These are phyloP conservation scores for Xyrichtys novacula DNA, from an alignment of 2,797 vertebrate genomes.

Conservation along the genomic window DNA sequence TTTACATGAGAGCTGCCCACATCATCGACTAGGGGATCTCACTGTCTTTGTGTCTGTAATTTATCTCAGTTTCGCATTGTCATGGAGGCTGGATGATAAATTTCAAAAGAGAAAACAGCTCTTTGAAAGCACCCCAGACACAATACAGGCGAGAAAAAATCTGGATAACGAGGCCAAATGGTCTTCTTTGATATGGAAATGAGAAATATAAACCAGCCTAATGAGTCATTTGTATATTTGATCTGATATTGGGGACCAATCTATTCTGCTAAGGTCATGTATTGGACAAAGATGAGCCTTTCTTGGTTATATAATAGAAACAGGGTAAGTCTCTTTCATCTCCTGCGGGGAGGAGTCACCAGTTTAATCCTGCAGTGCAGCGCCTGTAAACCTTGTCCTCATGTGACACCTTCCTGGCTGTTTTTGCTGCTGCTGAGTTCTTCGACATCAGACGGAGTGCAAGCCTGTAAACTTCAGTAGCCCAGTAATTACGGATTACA, in stretches of 20 bases:
- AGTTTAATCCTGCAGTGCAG: slow-evolving; percentile 14
- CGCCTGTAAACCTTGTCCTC: slow-evolving; percentile 22
- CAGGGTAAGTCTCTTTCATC: not conserved
- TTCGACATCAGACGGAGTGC: not conserved
- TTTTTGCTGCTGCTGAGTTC: not conserved
- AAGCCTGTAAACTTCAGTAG: not conserved
- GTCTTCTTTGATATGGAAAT: slow-evolving; percentile 53
- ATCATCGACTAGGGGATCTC: slow-evolving; percentile 17
- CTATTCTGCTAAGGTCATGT: slow-evolving; percentile 8
- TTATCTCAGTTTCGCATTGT: slow-evolving; percentile 30
- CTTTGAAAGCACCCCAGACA: slow-evolving; percentile 21
- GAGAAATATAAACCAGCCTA: slow-evolving; percentile 31
- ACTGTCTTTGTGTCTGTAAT: slow-evolving; percentile 21
- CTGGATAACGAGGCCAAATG: slow-evolving; percentile 43
- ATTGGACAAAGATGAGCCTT: slow-evolving; percentile 2
- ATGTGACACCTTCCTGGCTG: slow-evolving; percentile 17
- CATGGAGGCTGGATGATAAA: slow-evolving; percentile 1
- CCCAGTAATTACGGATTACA: not conserved
- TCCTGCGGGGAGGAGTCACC: not conserved
- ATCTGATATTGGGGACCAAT: slow-evolving; percentile 25
- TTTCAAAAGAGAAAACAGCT: slow-evolving; percentile 16
- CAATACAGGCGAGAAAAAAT: slow-evolving; percentile 14
- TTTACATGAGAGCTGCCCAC: slow-evolving; percentile 5
- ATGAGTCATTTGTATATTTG: slow-evolving; percentile 43
- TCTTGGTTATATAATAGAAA: slow-evolving; percentile 10